These are phyloP conservation scores for Pelagia noctiluca DNA, from an alignment of 30 jellyfish, hydroid and myxozoan species.

Conservation along the genomic window DNA sequence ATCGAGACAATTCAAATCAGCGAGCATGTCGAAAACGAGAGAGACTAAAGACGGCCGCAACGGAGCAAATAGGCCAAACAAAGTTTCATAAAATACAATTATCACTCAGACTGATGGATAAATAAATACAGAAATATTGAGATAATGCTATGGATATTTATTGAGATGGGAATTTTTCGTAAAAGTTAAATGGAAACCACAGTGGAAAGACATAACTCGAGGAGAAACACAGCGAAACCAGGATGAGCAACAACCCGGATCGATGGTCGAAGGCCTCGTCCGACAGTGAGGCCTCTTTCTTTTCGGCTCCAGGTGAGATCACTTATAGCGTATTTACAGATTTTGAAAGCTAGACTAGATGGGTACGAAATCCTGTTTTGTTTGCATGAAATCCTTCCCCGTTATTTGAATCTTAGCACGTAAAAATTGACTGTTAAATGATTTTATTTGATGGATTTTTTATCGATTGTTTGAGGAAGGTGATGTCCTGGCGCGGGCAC, in stretches of 20 bases:
- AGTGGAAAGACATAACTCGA: not conserved
- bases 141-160: not conserved
- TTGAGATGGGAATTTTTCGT: not conserved
- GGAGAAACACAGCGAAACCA: not conserved
- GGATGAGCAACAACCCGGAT: constrained; percentile 82
- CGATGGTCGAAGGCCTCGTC: constrained; percentile 97
- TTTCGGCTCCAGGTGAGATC: constrained; percentile 75
- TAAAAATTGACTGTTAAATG: too few relatives aligned
- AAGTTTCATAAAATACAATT: not conserved
- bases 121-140: not conserved
- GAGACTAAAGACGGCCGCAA: not conserved
- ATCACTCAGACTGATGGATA: not conserved
- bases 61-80: not conserved
- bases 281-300: constrained; percentile 97
- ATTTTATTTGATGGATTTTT: not conserved
- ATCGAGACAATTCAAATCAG: constrained; percentile 7
- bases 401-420: too few relatives aligned
- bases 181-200: not conserved
- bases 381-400: not conserved
- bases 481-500: not conserved
- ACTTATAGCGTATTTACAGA: not conserved
- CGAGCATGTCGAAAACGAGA: constrained; percentile 4
- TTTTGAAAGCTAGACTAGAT: constrained; percentile 4
- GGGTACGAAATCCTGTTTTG: not conserved
- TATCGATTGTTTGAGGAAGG: not conserved